A percentile compares a stretch with the other conserved stretches of the same genome.
Conservation (phyloP, 2,113 vertebrate genomes). For the Dunckerocampus dactyliophorus region DNA sequence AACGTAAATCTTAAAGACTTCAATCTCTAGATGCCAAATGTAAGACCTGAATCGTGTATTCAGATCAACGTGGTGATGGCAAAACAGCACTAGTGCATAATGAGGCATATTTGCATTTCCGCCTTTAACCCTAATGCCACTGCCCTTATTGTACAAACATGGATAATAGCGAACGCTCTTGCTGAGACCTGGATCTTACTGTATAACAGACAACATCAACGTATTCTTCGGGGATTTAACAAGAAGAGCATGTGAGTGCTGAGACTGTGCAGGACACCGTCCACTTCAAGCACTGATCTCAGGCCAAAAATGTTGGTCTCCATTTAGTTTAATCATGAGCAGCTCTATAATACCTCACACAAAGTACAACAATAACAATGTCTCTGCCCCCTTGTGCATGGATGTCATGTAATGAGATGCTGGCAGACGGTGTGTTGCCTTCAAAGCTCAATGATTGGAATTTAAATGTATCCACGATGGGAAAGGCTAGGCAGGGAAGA, state of each 20-base stretch:
- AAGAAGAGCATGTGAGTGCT: conserved; percentile 55
- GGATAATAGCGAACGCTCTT: background rate
- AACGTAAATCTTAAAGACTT: too few relatives aligned
- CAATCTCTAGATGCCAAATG: too few relatives aligned
- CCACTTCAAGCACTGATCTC: conserved; percentile 42
- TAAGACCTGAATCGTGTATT: too few relatives aligned
- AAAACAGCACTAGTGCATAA: too few relatives aligned
- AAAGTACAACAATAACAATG: conserved; percentile 52
- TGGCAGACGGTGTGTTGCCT: conserved; percentile 47
- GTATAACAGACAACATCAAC: conserved; percentile 43
- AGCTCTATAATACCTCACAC: conserved; percentile 56
- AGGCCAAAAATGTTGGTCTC: conserved; percentile 56
- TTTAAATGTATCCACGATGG: conserved; percentile 45
- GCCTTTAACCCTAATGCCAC: too few relatives aligned
- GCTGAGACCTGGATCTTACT: background rate
- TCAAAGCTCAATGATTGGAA: conserved; percentile 54
- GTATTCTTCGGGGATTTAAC: conserved; percentile 41
- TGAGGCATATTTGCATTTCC: too few relatives aligned
- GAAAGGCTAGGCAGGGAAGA: conserved; percentile 24
- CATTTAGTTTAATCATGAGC: conserved; percentile 59
- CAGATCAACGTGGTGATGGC: too few relatives aligned
- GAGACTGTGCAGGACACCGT: conserved; percentile 40
- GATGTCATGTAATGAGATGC: conserved; percentile 55
- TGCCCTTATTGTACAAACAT: background rate
- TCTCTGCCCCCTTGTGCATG: conserved; percentile 38